These are phyloP conservation scores for Synanthedon formicaeformis DNA, from an alignment of 2,888 invertebrate species.

Conservation along the genomic window DNA sequence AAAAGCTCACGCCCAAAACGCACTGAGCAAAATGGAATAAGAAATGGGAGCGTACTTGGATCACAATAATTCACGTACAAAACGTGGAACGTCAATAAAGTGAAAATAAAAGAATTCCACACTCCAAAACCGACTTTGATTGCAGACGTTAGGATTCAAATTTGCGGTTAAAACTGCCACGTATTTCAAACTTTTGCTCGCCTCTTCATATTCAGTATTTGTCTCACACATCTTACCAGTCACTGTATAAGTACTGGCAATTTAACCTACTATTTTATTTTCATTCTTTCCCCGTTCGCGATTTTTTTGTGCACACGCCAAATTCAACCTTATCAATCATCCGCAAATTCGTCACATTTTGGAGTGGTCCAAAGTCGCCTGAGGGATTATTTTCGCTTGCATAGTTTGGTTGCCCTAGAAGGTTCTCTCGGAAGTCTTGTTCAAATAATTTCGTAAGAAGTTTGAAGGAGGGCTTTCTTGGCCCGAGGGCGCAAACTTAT, in stretches of 20 bases:
- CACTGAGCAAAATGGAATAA: conserved; percentile 19
- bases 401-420: conserved; percentile 16
- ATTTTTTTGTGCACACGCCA: conserved; percentile 2
- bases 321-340: conserved; percentile 16
- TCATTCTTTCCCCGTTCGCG: conserved; percentile 4
- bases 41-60: conserved; percentile 12
- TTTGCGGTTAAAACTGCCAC: not conserved
- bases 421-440: conserved; percentile 28
- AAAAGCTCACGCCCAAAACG: conserved; percentile 17
- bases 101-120: conserved; percentile 6
- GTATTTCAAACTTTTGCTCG: conserved; percentile 15
- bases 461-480: conserved; percentile 47
- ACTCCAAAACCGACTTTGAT: not conserved
- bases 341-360: conserved; percentile 17
- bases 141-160: not conserved
- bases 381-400: conserved; percentile 28
- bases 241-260: conserved; percentile 36
- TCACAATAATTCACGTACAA: conserved; percentile 10
- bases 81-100: conserved; percentile 4
- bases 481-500: conserved; percentile 48
- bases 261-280: conserved; percentile 18
- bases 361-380: conserved; percentile 13
- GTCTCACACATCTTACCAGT: conserved; percentile 33
- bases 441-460: conserved; percentile 62
- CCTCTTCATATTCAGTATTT: conserved; percentile 33